Conservation (phyloP, 2,113 vertebrate genomes). For the Nycticryphes semicollaris region DNA sequence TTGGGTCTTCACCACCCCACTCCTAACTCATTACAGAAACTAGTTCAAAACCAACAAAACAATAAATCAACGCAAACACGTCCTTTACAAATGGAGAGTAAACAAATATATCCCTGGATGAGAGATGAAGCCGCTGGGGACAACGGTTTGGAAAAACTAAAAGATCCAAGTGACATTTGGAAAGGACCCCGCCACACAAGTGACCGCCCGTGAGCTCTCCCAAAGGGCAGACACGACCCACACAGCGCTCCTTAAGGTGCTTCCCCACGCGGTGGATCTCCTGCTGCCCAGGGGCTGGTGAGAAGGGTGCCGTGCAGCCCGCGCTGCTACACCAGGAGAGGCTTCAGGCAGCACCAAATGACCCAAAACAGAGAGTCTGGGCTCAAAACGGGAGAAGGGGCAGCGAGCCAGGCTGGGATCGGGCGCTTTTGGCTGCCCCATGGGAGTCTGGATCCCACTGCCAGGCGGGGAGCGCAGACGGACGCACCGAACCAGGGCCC, state of each 20-base stretch:
- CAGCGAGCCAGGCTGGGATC: neutral
- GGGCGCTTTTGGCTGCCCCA: fast-evolving
- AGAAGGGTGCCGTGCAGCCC: neutral
- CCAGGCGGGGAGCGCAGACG: fast-evolving
- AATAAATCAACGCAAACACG: neutral
- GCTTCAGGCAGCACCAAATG: neutral
- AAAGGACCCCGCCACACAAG: neutral
- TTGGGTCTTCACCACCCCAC: slow-evolving; percentile 81
- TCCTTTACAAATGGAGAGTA: neutral
- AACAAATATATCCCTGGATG: slow-evolving; percentile 3
- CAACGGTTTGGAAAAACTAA: neutral
- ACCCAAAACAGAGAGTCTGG: neutral
- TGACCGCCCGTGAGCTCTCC: neutral
- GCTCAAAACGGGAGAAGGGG: no score
- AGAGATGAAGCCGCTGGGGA: slow-evolving; percentile 1
- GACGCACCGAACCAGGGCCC: fast-evolving
- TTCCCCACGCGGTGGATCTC: neutral
- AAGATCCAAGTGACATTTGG: neutral
- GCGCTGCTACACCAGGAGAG: fast-evolving
- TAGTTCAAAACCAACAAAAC: neutral
- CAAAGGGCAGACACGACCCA: neutral
- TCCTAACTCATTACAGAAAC: slow-evolving; percentile 23
- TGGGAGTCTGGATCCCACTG: neutral
- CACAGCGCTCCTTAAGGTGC: neutral
- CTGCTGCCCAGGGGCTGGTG: fast-evolving